Evolutionary conservation across 30 jellyfish, hydroid and myxozoan species (phyloP).

Genomic region (Catostylus mosaicus): DNA sequence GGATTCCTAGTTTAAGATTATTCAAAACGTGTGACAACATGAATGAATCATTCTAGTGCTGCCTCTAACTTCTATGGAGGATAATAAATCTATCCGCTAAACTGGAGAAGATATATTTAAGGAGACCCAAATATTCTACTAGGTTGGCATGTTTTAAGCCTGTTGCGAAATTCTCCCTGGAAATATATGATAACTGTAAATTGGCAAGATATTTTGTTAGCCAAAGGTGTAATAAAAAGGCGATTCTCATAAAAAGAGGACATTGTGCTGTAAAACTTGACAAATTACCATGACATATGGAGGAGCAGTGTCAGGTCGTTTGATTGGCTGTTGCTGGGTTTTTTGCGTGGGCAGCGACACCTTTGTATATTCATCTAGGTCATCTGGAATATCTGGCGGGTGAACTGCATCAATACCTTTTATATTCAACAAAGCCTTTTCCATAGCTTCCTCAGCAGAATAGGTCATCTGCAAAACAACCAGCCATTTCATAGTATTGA

Average conservation of each 20-base stretch:
- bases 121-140: no score
- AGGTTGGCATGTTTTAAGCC: no score
- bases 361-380: conserved; percentile 11
- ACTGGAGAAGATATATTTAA: no score
- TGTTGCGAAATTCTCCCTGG: no score
- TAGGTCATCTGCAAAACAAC: conserved; percentile 1
- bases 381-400: conserved; percentile 64
- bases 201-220: no score
- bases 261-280: neutral
- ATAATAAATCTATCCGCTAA: no score
- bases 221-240: no score
- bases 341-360: neutral
- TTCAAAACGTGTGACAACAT: no score
- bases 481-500: neutral
- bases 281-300: conserved; percentile 38
- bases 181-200: no score
- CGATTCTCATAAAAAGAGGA: neutral
- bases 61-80: no score
- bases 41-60: no score
- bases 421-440: conserved; percentile 9
- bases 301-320: conserved; percentile 78
- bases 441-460: neutral
- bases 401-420: conserved; percentile 31
- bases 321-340: neutral
- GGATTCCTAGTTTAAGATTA: no score